These are phyloP conservation scores for Malacoctenus gilli DNA, from an alignment of 2,797 vertebrate species.

Conservation along the genomic window DNA sequence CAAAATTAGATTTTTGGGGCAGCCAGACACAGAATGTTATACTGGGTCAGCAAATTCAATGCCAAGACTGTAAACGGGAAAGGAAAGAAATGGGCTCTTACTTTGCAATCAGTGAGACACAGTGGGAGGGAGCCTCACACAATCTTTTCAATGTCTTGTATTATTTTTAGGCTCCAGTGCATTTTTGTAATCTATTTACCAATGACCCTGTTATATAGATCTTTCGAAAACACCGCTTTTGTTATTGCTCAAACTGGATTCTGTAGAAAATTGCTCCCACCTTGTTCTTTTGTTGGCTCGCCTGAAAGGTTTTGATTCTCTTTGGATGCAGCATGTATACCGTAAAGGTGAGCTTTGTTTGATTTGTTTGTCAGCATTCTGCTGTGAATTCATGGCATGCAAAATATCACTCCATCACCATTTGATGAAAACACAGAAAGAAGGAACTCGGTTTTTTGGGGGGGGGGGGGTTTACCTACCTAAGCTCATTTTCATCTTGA, in stretches of 20 bases:
- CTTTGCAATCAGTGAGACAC: conserved; percentile 7
- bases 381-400: no score
- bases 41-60: conserved; percentile 13
- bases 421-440: no score
- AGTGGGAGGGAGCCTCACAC: conserved; percentile 9
- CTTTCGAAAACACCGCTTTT: conserved; percentile 7
- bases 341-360: no score
- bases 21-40: not conserved
- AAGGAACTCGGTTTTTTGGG: no score
- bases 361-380: no score
- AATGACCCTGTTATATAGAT: not conserved
- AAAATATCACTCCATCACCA: no score
- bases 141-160: conserved; percentile 17
- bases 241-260: conserved; percentile 13
- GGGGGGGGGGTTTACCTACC: no score
- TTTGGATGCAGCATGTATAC: no score
- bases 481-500: no score
- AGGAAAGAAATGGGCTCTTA: conserved; percentile 21
- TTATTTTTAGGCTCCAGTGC: conserved; percentile 20
- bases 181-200: conserved; percentile 24
- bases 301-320: no score
- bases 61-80: conserved; percentile 20
- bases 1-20: conserved; percentile 9
- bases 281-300: no score
- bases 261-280: not conserved